phyloP scores from a whole-genome alignment of 2,888 invertebrate genomes.

The Cistogaster globosa region DNA sequence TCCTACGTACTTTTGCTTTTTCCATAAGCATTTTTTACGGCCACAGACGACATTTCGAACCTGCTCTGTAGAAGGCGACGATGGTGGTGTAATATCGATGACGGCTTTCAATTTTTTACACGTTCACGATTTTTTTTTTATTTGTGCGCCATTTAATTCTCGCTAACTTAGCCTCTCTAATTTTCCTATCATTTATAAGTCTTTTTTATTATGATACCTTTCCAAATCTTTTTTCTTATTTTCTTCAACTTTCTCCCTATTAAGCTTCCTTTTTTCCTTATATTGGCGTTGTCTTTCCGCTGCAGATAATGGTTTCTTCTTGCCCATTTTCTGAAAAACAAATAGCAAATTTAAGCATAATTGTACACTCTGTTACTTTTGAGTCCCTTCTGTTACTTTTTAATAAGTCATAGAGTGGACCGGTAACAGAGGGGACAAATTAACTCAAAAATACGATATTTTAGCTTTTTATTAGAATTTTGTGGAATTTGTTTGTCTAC shows the following conservation, averaged over 20 bases:
- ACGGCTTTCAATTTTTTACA: constrained; percentile 51
- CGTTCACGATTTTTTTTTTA: constrained; percentile 25
- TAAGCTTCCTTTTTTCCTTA: constrained; percentile 31
- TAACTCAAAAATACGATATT: constrained; percentile 53
- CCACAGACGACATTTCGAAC: constrained; percentile 48
- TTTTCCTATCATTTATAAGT: constrained; percentile 43
- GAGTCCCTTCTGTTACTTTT: constrained; percentile 1
- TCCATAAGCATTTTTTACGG: constrained; percentile 46
- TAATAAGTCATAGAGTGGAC: constrained; percentile 25
- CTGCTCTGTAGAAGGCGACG: constrained; percentile 51
- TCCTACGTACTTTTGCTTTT: too few relatives aligned
- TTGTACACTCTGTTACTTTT: constrained; percentile 47
- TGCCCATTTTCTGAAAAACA: constrained; percentile 49
- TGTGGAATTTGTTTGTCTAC: constrained; percentile 39
- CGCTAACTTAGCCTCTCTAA: constrained; percentile 51
- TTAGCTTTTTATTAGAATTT: constrained; percentile 53
- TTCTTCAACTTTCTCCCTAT: constrained; percentile 52
- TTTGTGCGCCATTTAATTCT: constrained; percentile 37
- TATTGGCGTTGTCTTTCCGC: constrained; percentile 41
- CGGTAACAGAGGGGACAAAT: constrained; percentile 44
- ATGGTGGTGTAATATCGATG: constrained; percentile 50
- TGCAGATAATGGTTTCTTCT: constrained; percentile 54
- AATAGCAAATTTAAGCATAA: constrained; percentile 47
- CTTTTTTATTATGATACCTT: constrained; percentile 51
- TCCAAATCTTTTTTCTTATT: constrained; percentile 52